Percentiles rank a stretch among this genome's conserved stretches.
phyloP scores from a whole-genome alignment of 1,140 invertebrate species.

The Trichonephila clavipes region DNA sequence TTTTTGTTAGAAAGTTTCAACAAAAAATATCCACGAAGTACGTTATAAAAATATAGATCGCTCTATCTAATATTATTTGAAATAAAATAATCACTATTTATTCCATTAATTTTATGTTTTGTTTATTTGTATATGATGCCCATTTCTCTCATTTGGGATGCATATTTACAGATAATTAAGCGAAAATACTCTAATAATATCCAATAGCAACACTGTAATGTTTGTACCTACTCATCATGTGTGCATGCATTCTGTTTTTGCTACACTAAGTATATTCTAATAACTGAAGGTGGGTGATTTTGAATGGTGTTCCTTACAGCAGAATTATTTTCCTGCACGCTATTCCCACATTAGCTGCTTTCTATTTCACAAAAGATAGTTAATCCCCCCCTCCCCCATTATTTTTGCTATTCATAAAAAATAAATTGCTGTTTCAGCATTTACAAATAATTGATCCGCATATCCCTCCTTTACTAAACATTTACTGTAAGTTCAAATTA shows the following conservation, averaged over 20 bases:
- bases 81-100: too few relatives aligned
- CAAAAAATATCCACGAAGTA: too few relatives aligned
- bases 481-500: background rate
- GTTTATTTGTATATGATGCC: too few relatives aligned
- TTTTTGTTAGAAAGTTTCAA: too few relatives aligned
- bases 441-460: background rate
- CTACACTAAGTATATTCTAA: background rate
- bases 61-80: too few relatives aligned
- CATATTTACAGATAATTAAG: background rate
- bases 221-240: background rate
- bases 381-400: too few relatives aligned
- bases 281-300: background rate
- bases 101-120: too few relatives aligned
- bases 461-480: background rate
- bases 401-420: background rate
- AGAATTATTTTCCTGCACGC: background rate
- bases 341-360: background rate
- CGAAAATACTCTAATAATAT: background rate
- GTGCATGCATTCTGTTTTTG: background rate
- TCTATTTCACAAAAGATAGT: background rate
- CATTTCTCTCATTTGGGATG: too few relatives aligned
- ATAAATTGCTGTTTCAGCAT: background rate
- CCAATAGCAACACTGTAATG: background rate
- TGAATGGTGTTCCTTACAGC: background rate
- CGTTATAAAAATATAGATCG: too few relatives aligned